These are phyloP conservation scores for Premnoplex brunnescens DNA, from an alignment of 2,797 vertebrate genomes.

Conservation along the genomic window DNA sequence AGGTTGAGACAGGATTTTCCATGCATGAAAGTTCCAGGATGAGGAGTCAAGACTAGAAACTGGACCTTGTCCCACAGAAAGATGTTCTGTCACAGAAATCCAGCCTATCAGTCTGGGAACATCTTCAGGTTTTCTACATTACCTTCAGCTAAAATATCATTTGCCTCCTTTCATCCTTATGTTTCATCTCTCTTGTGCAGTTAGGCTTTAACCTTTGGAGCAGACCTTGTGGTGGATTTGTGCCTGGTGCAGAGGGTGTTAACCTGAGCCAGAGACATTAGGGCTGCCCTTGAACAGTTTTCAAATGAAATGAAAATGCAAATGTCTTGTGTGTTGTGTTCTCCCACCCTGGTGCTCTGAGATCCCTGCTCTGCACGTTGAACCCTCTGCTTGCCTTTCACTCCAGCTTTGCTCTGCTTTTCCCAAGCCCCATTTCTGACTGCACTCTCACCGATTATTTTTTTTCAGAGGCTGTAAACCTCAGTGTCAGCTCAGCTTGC, in stretches of 20 bases:
- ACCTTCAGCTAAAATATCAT: background rate
- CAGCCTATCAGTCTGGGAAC: background rate
- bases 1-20: background rate
- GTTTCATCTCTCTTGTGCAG: background rate
- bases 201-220: background rate
- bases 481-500: background rate
- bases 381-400: background rate
- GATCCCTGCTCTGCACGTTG: background rate
- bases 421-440: background rate
- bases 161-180: background rate
- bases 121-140: background rate
- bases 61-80: background rate
- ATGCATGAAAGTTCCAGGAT: background rate
- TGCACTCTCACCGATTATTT: background rate
- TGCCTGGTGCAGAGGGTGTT: background rate
- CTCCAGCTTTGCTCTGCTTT: background rate
- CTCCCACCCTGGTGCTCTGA: background rate
- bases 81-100: background rate
- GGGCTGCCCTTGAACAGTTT: background rate
- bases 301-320: background rate
- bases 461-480: background rate
- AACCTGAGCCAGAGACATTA: background rate
- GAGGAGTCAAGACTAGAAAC: background rate
- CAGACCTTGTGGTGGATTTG: background rate
- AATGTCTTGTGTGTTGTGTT: background rate